Percentiles rank a stretch among this genome's conserved stretches.
phyloP scores from a whole-genome alignment of 2,888 invertebrate genomes.

The Drosophila lacicola region DNA sequence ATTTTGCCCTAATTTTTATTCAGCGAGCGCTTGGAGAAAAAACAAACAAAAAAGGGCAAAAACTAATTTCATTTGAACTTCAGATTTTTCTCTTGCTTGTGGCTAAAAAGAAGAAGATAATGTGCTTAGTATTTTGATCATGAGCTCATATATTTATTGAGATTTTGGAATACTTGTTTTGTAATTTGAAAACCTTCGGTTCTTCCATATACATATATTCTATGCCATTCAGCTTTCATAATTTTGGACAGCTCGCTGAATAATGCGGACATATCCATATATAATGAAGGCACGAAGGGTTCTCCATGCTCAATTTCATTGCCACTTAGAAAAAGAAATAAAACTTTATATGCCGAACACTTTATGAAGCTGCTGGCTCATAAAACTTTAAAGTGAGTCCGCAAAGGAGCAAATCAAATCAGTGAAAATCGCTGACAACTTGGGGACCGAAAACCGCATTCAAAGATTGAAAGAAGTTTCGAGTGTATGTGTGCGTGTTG shows the following conservation, averaged over 20 bases:
- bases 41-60: too few species aligned
- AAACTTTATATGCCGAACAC: conserved; percentile 27
- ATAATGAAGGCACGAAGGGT: background rate
- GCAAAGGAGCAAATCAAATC: conserved; percentile 16
- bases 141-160: too few species aligned
- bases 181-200: too few species aligned
- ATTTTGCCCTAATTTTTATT: background rate
- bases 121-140: too few species aligned
- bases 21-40: too few species aligned
- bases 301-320: conserved; percentile 10
- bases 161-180: too few species aligned
- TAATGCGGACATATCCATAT: background rate
- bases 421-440: conserved; percentile 14
- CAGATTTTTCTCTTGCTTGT: too few species aligned
- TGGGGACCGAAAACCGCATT: conserved; percentile 8
- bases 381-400: conserved; percentile 38
- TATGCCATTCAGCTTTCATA: background rate
- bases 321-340: conserved; percentile 22
- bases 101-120: too few species aligned
- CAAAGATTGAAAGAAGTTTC: conserved; percentile 5
- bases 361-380: conserved; percentile 29
- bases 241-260: background rate
- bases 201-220: background rate
- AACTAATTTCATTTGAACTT: too few species aligned
- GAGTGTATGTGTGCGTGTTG: conserved; percentile 4